Percentiles rank a stretch among this genome's conserved stretches.
phyloP scores from a whole-genome alignment of 2,888 invertebrate genomes.

The Ernsta delagoae region DNA sequence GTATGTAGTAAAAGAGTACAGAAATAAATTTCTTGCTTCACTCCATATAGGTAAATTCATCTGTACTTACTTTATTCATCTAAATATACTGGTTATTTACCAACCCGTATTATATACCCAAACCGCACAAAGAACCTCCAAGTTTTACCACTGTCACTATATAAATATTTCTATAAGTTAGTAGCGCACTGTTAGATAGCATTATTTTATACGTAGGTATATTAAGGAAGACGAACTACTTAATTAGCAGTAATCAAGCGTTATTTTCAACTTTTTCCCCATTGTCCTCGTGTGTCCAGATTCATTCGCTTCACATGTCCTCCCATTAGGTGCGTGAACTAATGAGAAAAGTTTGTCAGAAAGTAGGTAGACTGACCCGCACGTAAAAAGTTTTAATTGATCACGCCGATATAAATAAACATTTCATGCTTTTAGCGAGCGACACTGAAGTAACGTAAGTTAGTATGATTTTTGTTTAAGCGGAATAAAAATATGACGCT shows the following conservation, averaged over 20 bases:
- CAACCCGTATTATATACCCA: too few relatives aligned
- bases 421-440: neutral
- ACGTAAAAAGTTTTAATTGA: constrained; percentile 12
- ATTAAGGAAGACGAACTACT: too few relatives aligned
- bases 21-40: too few relatives aligned
- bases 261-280: neutral
- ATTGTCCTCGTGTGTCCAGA: neutral
- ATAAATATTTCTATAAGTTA: too few relatives aligned
- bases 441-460: neutral
- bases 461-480: neutral
- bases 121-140: too few relatives aligned
- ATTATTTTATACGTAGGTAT: neutral
- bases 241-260: neutral
- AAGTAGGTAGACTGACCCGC: neutral
- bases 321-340: neutral
- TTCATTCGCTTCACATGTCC: neutral
- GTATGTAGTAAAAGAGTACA: too few relatives aligned
- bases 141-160: too few relatives aligned
- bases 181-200: too few relatives aligned
- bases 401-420: neutral
- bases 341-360: constrained; percentile 18
- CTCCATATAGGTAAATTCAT: too few relatives aligned
- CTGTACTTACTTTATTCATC: too few relatives aligned
- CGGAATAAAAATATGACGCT: too few relatives aligned
- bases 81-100: too few relatives aligned